A percentile compares a stretch with the other conserved stretches of the same genome.
These are phyloP conservation scores for Corythornis leucogaster DNA, from an alignment of 2,797 vertebrate genomes.

Conservation along the genomic window DNA sequence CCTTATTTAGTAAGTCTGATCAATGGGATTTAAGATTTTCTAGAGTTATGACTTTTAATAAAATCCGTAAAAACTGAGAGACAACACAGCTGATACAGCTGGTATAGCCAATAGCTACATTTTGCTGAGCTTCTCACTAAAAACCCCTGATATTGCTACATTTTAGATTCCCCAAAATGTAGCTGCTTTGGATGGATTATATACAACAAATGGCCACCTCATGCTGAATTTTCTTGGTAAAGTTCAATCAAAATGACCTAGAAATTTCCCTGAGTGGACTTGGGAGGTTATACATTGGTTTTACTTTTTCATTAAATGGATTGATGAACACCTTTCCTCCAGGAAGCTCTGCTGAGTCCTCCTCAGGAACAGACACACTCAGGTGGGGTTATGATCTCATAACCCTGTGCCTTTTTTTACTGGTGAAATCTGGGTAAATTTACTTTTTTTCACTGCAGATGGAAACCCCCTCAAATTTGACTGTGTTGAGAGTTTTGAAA, in stretches of 20 bases:
- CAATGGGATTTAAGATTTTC: neutral
- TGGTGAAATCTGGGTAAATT: neutral
- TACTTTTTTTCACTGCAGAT: neutral
- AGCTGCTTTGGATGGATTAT: neutral
- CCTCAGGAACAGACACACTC: neutral
- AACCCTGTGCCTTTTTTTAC: neutral
- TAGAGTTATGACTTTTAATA: neutral
- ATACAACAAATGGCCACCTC: neutral
- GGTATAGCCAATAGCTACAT: neutral
- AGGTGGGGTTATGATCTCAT: neutral
- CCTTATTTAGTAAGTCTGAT: neutral
- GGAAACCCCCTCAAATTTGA: neutral
- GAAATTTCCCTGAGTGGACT: neutral
- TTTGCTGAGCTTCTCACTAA: neutral
- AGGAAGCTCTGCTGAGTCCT: neutral
- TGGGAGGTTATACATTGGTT: neutral
- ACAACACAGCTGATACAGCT: neutral
- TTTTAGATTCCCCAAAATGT: neutral
- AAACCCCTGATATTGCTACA: neutral
- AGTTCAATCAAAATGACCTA: neutral
- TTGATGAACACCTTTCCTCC: neutral
- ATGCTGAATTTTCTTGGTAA: neutral
- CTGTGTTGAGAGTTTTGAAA: neutral
- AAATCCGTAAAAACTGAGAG: neutral
- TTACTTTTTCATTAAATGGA: neutral